Conservation (phyloP, 1,140 invertebrate species). For the Doryteuthis pealeii region DNA sequence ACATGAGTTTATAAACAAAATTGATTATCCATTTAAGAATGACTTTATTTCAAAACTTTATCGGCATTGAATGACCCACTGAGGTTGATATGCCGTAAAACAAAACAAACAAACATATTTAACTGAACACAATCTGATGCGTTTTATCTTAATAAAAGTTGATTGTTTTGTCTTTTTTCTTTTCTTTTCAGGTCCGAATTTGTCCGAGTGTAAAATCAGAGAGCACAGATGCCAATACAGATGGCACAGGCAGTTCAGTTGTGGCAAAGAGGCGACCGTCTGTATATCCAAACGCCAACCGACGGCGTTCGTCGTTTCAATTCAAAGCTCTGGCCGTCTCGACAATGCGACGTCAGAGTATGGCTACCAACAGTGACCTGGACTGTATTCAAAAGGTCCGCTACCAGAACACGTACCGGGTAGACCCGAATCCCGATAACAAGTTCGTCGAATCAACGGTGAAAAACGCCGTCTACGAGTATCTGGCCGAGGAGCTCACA, state of each 20-base stretch:
- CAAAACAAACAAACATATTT: too few relatives aligned
- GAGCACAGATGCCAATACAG: neutral
- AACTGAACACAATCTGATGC: too few relatives aligned
- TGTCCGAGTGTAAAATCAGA: slow-evolving; percentile 5
- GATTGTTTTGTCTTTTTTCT: neutral
- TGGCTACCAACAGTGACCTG: neutral
- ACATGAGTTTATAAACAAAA: too few relatives aligned
- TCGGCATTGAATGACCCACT: too few relatives aligned
- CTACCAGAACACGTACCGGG: neutral
- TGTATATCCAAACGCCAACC: neutral
- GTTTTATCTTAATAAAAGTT: too few relatives aligned
- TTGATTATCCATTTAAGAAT: too few relatives aligned
- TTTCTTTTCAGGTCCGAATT: neutral
- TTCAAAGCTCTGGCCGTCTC: neutral
- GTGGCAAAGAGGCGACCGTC: neutral
- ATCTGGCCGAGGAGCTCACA: neutral
- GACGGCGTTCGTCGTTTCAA: neutral
- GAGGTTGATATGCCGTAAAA: too few relatives aligned
- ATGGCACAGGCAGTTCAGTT: neutral
- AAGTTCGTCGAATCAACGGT: slow-evolving; percentile 1
- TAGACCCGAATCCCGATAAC: neutral
- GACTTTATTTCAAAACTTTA: too few relatives aligned
- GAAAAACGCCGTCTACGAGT: neutral
- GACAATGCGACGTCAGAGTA: neutral
- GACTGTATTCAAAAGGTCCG: neutral